These are phyloP conservation scores for Hyposoter didymator DNA, from an alignment of 2,888 invertebrate genomes.

Conservation along the genomic window DNA sequence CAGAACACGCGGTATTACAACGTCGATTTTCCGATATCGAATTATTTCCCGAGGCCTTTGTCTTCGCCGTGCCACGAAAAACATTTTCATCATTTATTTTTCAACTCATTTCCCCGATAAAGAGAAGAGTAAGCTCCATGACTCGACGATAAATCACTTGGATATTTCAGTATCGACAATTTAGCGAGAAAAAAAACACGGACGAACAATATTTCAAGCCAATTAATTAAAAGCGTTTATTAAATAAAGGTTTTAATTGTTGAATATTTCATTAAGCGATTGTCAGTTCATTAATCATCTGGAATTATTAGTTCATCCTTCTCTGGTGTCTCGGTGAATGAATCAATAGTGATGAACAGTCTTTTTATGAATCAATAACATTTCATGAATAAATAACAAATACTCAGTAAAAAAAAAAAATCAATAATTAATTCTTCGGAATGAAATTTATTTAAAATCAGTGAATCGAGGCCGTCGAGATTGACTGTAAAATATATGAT, in stretches of 20 bases:
- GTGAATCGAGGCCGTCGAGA: background rate
- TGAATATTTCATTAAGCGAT: background rate
- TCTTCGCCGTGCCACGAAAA: conserved; percentile 41
- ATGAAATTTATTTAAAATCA: conserved; percentile 1
- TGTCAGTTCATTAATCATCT: background rate
- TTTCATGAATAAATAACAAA: background rate
- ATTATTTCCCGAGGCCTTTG: conserved; percentile 52
- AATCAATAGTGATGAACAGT: background rate
- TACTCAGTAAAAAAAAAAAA: background rate
- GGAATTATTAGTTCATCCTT: background rate
- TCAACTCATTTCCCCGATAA: conserved; percentile 12
- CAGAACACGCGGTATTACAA: conserved; percentile 18
- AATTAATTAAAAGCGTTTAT: conserved; percentile 9
- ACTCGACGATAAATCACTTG: conserved; percentile 38
- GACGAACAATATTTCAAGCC: background rate
- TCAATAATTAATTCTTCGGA: background rate
- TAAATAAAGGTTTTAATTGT: background rate
- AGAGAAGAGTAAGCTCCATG: conserved; percentile 16
- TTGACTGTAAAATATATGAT: background rate
- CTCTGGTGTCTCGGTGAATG: background rate
- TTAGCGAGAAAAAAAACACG: background rate
- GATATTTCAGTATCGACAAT: conserved; percentile 11
- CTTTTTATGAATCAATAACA: background rate
- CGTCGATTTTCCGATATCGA: conserved; percentile 63
- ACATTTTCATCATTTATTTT: conserved; percentile 46